phyloP scores from a whole-genome alignment of 2,888 invertebrate genomes.

The Xanthia icteritia region DNA sequence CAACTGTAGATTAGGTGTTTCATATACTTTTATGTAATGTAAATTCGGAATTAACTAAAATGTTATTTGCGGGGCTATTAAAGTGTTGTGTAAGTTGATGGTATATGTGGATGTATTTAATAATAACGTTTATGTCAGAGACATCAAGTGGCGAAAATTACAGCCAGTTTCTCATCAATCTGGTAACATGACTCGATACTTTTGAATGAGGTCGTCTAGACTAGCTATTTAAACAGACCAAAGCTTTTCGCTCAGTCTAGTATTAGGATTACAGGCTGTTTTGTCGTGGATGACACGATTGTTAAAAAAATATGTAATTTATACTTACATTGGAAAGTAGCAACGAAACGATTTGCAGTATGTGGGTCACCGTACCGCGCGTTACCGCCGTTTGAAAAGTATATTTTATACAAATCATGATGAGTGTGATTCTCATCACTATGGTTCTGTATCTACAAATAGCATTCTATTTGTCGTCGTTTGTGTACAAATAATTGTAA shows the following conservation, averaged over 20 bases:
- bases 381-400: constrained; percentile 74
- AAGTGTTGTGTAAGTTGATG: constrained; percentile 32
- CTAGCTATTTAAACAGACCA: constrained; percentile 49
- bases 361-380: constrained; percentile 76
- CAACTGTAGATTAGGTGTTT: constrained; percentile 48
- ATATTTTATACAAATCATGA: constrained; percentile 64
- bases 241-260: constrained; percentile 39
- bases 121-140: constrained; percentile 24
- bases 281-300: constrained; percentile 53
- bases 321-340: constrained; percentile 76
- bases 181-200: constrained; percentile 47
- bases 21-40: constrained; percentile 45
- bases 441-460: constrained; percentile 41
- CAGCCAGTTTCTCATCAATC: constrained; percentile 53
- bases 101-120: no score
- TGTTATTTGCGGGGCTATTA: constrained; percentile 33
- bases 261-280: constrained; percentile 55
- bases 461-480: not conserved
- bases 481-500: not conserved
- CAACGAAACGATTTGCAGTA: constrained; percentile 71
- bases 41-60: constrained; percentile 50
- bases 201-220: constrained; percentile 56
- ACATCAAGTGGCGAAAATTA: constrained; percentile 39
- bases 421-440: constrained; percentile 18
- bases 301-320: constrained; percentile 74